Conservation (phyloP, 1,140 invertebrate species). For the Helicoverpa armigera region DNA sequence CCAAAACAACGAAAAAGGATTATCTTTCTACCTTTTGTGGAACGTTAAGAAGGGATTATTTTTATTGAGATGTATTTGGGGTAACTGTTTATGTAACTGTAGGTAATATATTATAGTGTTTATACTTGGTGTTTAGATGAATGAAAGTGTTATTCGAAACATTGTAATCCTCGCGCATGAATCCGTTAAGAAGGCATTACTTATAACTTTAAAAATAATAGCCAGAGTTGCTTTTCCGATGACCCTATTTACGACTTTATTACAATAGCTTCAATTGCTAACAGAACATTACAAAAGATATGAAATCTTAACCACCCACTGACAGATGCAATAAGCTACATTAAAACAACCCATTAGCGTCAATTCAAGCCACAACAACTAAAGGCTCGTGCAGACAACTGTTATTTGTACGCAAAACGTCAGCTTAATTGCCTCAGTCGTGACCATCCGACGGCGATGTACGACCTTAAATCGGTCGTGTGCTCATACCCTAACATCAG, state of each 20-base stretch:
- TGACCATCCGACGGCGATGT: conserved; percentile 22
- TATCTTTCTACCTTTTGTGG: neutral
- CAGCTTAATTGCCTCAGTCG: conserved; percentile 7
- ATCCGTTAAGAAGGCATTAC: too few species aligned
- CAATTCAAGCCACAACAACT: neutral
- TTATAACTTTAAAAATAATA: too few species aligned
- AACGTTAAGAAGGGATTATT: conserved; percentile 5
- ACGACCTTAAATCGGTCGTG: neutral
- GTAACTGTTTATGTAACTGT: neutral
- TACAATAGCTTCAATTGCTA: too few species aligned
- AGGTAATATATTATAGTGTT: neutral
- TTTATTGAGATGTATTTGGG: conserved; percentile 5
- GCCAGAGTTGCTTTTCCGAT: too few species aligned
- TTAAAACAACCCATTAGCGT: conserved; percentile 1
- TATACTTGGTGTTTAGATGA: too few species aligned
- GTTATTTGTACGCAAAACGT: conserved; percentile 33
- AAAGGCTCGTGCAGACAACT: conserved; percentile 5
- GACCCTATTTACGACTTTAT: too few species aligned
- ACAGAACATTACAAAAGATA: too few species aligned
- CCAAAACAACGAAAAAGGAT: conserved; percentile 18
- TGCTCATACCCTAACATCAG: conserved; percentile 24
- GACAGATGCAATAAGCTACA: neutral
- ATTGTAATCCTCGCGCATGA: too few species aligned
- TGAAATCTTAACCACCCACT: too few species aligned
- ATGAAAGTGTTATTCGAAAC: too few species aligned